Base-by-base conservation (phyloP, 2,888 invertebrate species). In the Aplocera efformata region DNA sequence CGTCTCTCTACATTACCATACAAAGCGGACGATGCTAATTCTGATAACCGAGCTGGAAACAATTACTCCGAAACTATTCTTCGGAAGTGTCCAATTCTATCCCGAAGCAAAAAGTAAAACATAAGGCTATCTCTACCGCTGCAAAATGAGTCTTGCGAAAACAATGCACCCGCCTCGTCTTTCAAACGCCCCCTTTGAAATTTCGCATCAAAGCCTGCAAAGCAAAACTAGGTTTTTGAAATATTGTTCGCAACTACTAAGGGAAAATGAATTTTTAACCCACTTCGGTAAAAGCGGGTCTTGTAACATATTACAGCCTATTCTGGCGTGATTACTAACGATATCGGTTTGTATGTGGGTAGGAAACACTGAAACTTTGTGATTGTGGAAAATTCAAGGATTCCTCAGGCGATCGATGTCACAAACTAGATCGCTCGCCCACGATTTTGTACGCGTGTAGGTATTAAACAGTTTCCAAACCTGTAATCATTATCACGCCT, bases 161-260 rank as follows among this genome's bases (percentile, higher is more conserved):
- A 72, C 73, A 71, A 68, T 69, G 60, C 59, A 39, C 56, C 42
- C 53, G 55, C 46, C 54, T 56, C 53, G 57, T 59, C 70, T 63
- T 68, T 67, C 69, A 67, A 67, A 60, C 59, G 61, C 55, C 58
- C 56, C 52, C 60, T 72, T 72, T 71, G 66, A 67, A 67, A 57
- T 65, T 54, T 44, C 44, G 56, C 65, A 54, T 67, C 63, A 72
- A 72, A 71, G 72, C 63, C 30, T 42, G 42, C 46, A 54, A 58
- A 56, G 58, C 52, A 47, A 58, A 59, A 61, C 63, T 53, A 56
- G 61, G 65, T 63, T 68, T 70, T 64, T 69, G 59, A 65, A 66
- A 72, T 63, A 68, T 67, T 68, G 65, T 68, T 64, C 56, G 29
- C 45, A 50, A 57, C 58, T 62, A 52, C 57, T 69, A 63, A 66